These are phyloP conservation scores for Aplysina aerophoba DNA, from an alignment of 37 sponge, comb jelly and placozoan species.

Conservation along the genomic window DNA sequence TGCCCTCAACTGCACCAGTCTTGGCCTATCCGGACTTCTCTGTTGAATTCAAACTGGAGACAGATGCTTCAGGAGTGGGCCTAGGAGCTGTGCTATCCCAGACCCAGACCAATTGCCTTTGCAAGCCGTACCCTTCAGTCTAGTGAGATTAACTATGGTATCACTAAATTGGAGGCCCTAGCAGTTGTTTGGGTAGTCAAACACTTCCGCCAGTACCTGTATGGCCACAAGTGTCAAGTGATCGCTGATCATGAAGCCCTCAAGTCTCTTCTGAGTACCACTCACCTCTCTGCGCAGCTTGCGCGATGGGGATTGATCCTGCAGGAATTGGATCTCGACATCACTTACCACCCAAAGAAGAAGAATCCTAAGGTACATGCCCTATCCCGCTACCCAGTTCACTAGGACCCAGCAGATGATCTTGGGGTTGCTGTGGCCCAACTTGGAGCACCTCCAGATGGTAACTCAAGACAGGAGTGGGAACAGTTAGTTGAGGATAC, in stretches of 20 bases:
- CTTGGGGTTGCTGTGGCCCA: background rate
- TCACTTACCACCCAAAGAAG: slow-evolving; percentile 11
- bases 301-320: slow-evolving; percentile 38
- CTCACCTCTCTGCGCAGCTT: slow-evolving; percentile 33
- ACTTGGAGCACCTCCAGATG: too few relatives aligned
- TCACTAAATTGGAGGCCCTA: slow-evolving; percentile 27
- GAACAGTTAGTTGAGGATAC: too few relatives aligned
- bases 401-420: background rate
- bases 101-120: slow-evolving; percentile 23
- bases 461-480: too few relatives aligned
- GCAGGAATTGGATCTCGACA: slow-evolving; percentile 31
- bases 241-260: slow-evolving; percentile 36
- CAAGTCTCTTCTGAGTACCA: slow-evolving; percentile 22
- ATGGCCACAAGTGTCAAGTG: slow-evolving; percentile 23
- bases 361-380: slow-evolving; percentile 27
- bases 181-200: slow-evolving; percentile 40
- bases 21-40: slow-evolving; percentile 41
- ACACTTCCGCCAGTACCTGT: slow-evolving; percentile 36
- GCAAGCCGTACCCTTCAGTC: slow-evolving; percentile 27
- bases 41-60: slow-evolving; percentile 47
- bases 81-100: slow-evolving; percentile 46
- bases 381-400: slow-evolving; percentile 32
- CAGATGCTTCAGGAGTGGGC: slow-evolving; percentile 59
- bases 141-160: slow-evolving; percentile 29
- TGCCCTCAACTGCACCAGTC: slow-evolving; percentile 21